These are phyloP conservation scores for Eupithecia centaureata DNA, from an alignment of 2,888 invertebrate species.

Conservation along the genomic window DNA sequence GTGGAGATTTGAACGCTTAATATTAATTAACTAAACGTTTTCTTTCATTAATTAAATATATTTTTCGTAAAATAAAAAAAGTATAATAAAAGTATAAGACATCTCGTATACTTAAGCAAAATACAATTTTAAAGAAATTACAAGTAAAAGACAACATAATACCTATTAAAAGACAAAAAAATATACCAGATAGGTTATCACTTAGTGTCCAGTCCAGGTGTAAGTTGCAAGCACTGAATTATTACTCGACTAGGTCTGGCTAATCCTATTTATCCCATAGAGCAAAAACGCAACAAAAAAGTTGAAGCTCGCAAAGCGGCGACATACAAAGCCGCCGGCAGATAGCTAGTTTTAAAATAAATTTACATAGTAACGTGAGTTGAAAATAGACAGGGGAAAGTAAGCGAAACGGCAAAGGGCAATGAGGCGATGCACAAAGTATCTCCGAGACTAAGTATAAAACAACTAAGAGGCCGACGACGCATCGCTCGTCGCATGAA, in stretches of 20 bases:
- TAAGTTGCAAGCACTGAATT: too few relatives aligned
- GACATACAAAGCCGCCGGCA: conserved; percentile 52
- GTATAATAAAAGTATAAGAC: too few relatives aligned
- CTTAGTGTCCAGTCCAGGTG: too few relatives aligned
- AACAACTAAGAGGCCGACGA: conserved; percentile 81
- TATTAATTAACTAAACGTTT: too few relatives aligned
- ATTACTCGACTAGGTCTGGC: not conserved
- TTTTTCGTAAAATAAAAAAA: too few relatives aligned
- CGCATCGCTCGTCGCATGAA: conserved; percentile 75
- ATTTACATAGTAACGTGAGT: conserved; percentile 80
- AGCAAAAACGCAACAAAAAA: conserved; percentile 25
- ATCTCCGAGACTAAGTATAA: conserved; percentile 79
- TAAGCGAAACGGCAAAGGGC: conserved; percentile 80
- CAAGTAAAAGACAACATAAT: too few relatives aligned
- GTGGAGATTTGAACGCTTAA: not conserved
- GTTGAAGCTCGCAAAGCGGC: conserved; percentile 41
- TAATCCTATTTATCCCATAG: conserved; percentile 9
- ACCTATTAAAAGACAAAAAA: too few relatives aligned
- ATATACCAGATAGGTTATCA: too few relatives aligned
- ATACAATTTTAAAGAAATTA: too few relatives aligned
- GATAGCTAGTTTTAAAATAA: conserved; percentile 65
- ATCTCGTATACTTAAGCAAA: too few relatives aligned
- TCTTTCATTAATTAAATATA: too few relatives aligned
- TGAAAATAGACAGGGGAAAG: conserved; percentile 79
- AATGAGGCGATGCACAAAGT: conserved; percentile 81